phyloP scores from a whole-genome alignment of 2,888 invertebrate species.

The Notocelia uddmanniana region DNA sequence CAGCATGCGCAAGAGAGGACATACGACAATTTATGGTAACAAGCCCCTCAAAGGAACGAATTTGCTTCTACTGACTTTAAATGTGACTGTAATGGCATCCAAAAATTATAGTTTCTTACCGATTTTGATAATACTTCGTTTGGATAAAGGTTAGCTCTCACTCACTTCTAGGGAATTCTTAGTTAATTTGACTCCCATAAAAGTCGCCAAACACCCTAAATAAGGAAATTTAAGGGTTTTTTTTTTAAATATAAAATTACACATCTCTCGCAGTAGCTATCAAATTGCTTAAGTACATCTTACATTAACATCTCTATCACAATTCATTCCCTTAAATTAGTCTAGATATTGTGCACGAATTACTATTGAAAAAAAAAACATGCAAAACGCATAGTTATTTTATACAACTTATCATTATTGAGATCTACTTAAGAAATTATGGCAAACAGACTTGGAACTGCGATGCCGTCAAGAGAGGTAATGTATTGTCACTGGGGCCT shows the following conservation, averaged over 20 bases:
- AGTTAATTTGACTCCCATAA: background rate
- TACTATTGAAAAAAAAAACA: constrained; percentile 34
- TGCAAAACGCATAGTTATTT: constrained; percentile 34
- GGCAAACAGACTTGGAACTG: constrained; percentile 61
- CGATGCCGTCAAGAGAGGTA: background rate
- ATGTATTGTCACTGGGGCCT: too few species aligned
- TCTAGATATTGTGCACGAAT: constrained; percentile 38
- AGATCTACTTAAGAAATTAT: constrained; percentile 77
- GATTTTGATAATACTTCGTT: too few species aligned
- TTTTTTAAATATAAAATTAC: constrained; percentile 3
- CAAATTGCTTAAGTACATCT: constrained; percentile 41
- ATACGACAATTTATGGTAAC: too few species aligned
- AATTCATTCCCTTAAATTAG: constrained; percentile 38
- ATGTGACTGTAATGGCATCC: too few species aligned
- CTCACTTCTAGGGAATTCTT: too few species aligned
- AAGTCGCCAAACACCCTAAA: background rate
- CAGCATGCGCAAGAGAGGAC: too few species aligned
- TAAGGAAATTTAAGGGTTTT: background rate
- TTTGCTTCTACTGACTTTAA: too few species aligned
- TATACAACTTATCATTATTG: constrained; percentile 74
- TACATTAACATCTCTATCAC: constrained; percentile 41
- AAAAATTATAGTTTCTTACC: too few species aligned
- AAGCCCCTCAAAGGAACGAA: too few species aligned
- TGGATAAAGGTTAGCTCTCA: too few species aligned
- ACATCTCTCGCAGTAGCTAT: constrained; percentile 25